phyloP scores from a whole-genome alignment of 2,797 vertebrate genomes.

The Sciaenops ocellatus region DNA sequence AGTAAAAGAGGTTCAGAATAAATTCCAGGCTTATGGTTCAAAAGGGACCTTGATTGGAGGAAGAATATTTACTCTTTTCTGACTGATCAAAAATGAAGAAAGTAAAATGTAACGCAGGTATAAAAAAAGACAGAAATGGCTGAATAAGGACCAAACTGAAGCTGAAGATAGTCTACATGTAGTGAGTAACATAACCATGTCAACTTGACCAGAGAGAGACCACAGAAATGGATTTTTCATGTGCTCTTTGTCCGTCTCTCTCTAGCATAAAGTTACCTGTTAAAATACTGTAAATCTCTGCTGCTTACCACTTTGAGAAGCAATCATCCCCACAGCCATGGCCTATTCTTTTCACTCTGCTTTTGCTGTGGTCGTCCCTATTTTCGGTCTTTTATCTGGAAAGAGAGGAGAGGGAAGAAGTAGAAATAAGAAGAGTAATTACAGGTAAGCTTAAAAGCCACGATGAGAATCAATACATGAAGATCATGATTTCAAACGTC shows the following conservation, averaged over 20 bases:
- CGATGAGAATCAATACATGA: slow-evolving; percentile 48
- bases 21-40: not conserved
- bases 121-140: not conserved
- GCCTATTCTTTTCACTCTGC: slow-evolving; percentile 60
- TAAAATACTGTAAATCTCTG: slow-evolving; percentile 50
- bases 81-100: not conserved
- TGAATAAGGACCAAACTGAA: not conserved
- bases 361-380: slow-evolving; percentile 50
- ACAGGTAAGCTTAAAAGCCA: slow-evolving; percentile 17
- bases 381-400: slow-evolving; percentile 69
- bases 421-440: slow-evolving; percentile 42
- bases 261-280: slow-evolving; percentile 16
- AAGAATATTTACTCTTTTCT: not conserved
- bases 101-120: not conserved
- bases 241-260: slow-evolving; percentile 33
- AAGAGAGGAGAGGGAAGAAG: slow-evolving; percentile 35
- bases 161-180: not conserved
- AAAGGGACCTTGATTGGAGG: not conserved
- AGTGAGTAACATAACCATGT: slow-evolving; percentile 23
- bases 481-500: slow-evolving; percentile 42
- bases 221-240: not conserved
- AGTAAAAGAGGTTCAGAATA: not conserved
- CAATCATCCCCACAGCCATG: slow-evolving; percentile 86
- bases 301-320: slow-evolving; percentile 86
- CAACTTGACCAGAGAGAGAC: slow-evolving; percentile 18